Evolutionary conservation across 64 coral and sea anemone genomes (phyloP).

Genomic region (Platygyra sinensis): DNA sequence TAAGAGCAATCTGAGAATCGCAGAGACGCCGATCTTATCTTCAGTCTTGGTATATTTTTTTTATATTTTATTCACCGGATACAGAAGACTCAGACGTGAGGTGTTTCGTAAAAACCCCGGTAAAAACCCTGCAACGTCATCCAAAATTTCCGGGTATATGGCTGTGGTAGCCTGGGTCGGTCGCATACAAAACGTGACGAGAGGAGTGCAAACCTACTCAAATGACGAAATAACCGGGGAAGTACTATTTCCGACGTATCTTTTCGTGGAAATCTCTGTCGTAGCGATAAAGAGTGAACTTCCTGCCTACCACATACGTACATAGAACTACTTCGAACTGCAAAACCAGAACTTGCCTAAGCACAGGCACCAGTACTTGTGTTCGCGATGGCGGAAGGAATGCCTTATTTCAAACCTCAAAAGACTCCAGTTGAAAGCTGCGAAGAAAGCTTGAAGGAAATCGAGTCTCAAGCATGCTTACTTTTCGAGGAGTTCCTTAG

Average conservation of each 20-base stretch:
- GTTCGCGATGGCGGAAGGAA: constrained; percentile 12
- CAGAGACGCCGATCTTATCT: too few relatives aligned
- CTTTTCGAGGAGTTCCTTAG: constrained; percentile 87
- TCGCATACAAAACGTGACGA: neutral
- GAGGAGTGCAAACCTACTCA: neutral
- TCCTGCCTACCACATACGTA: neutral
- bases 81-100: too few relatives aligned
- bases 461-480: constrained; percentile 57
- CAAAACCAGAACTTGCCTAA: neutral
- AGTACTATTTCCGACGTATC: neutral
- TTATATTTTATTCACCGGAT: too few relatives aligned
- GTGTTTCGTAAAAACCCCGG: too few relatives aligned
- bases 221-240: neutral
- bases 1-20: too few relatives aligned
- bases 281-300: neutral
- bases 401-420: constrained; percentile 4
- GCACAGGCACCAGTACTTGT: neutral
- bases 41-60: too few relatives aligned
- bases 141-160: too few relatives aligned
- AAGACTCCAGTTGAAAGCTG: constrained; percentile 64
- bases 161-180: neutral
- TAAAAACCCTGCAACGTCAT: too few relatives aligned
- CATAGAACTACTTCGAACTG: neutral
- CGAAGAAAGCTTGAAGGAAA: constrained; percentile 50
- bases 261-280: neutral